These are phyloP conservation scores for Eonycteris spelaea DNA, from an alignment of 2,113 vertebrate genomes.

Conservation along the genomic window DNA sequence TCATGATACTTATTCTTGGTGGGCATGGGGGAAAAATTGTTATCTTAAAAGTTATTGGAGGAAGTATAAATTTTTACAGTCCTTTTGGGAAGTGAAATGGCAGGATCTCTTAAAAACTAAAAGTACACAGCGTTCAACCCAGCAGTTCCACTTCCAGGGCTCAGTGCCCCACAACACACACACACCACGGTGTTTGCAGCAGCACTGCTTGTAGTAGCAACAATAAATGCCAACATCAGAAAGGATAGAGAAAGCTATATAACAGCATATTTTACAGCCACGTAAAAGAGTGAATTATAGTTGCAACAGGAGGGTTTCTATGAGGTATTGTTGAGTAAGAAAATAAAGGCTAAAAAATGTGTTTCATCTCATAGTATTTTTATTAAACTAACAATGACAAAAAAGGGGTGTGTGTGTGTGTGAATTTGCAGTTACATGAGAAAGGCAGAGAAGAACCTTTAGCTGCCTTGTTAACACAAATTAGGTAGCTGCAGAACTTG, in stretches of 20 bases:
- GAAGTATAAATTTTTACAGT: conserved; percentile 21
- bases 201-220: background rate
- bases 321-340: background rate
- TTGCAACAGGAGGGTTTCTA: background rate
- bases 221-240: background rate
- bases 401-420: background rate
- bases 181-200: background rate
- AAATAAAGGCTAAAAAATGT: background rate
- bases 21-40: background rate
- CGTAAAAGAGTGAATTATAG: conserved; percentile 13
- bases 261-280: background rate
- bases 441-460: background rate
- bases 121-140: background rate
- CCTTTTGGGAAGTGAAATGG: conserved; percentile 43
- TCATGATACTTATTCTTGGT: background rate
- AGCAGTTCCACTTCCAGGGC: background rate
- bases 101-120: conserved; percentile 53
- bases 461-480: background rate
- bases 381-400: background rate
- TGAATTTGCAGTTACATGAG: background rate
- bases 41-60: conserved; percentile 42
- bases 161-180: background rate
- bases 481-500: background rate
- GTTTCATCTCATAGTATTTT: background rate
- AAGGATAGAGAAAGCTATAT: background rate